Evolutionary conservation across 2,888 invertebrate genomes (phyloP).

Genomic region (Drosophila paramelanica): DNA sequence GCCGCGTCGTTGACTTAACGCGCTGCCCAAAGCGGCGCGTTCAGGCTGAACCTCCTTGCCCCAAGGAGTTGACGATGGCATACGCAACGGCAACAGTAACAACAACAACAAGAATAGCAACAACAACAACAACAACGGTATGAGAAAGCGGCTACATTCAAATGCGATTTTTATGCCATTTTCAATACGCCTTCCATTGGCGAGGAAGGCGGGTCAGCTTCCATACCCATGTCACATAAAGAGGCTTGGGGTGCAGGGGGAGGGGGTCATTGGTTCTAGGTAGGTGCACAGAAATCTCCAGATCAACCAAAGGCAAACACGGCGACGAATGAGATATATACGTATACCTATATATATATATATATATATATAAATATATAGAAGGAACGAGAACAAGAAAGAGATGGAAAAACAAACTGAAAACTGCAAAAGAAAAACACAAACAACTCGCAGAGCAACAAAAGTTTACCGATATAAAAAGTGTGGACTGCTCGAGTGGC

Average conservation of each 20-base stretch:
- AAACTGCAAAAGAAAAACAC: slow-evolving; percentile 81
- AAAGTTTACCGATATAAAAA: slow-evolving; percentile 80
- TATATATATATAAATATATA: slow-evolving; percentile 6
- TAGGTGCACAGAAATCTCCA: slow-evolving; percentile 70
- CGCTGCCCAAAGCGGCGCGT: slow-evolving; percentile 65
- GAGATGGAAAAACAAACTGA: slow-evolving; percentile 69
- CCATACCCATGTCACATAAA: slow-evolving; percentile 19
- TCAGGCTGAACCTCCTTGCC: slow-evolving; percentile 47
- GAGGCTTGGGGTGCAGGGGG: slow-evolving; percentile 1
- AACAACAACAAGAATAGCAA: slow-evolving; percentile 2
- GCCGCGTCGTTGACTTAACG: slow-evolving; percentile 74
- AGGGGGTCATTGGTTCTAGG: slow-evolving; percentile 43
- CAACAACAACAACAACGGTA: slow-evolving; percentile 2
- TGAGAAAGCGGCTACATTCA: slow-evolving; percentile 63
- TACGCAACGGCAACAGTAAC: slow-evolving; percentile 27
- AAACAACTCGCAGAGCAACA: slow-evolving; percentile 79
- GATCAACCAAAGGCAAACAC: slow-evolving; percentile 63
- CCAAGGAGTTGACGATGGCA: slow-evolving; percentile 42
- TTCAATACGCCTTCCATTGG: slow-evolving; percentile 74
- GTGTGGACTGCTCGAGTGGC: slow-evolving; percentile 78
- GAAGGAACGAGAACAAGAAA: not conserved
- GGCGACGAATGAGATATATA: slow-evolving; percentile 41
- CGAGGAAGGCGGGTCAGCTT: slow-evolving; percentile 6
- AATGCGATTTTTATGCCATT: slow-evolving; percentile 82
- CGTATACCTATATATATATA: slow-evolving; percentile 19